Base-by-base conservation (phyloP, 2,888 invertebrate genomes). In the Hydrotaea cyrtoneurina region DNA sequence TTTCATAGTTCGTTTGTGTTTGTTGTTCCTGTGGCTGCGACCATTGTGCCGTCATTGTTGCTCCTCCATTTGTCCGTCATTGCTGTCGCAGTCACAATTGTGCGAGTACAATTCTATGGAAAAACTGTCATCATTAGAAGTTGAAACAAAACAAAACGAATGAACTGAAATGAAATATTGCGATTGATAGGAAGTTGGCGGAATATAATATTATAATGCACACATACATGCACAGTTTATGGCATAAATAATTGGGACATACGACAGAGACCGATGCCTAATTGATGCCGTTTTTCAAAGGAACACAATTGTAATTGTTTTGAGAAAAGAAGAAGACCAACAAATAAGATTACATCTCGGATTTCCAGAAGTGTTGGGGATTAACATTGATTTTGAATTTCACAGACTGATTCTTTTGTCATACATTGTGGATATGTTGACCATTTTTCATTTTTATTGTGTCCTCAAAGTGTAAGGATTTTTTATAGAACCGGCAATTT, bases 1-100 rank as follows among this genome's bases (percentile, higher is more conserved):
- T 72, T 64, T 55, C 39, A 74, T 66, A 55, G 72, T 72, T 81
- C 62, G 13, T 62, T 66, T 26, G 55, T 59, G 13, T 57, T 73
- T 36, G 10, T 69, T 69, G 59, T 62, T 10, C 7, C 43, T 43
- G 43, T 7, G 10, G 43, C 43, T 43, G 31, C 31, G 2, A 7
- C 3, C 31, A 31, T 31, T 31, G 31, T 43, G 31, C 31, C 7
- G 31, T 2, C 31, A 31, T 31, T 31, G 31, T 31, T 31, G 31
- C 31, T 31, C 2, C 3, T 43, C 43, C 43, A 43, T 43, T 3
- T 7, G 31, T 7, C 31, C 69, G 55, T 77, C 57, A 43, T 26
- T 46, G 75, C 50, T 50, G 13, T 64, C 19, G 69, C 39, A 43
- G 31, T 43, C 21, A 23, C 17, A 23, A 13, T 21, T 11, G 77